These are phyloP conservation scores for Luperina nickerlii DNA, from an alignment of 2,888 invertebrate species.

Conservation along the genomic window DNA sequence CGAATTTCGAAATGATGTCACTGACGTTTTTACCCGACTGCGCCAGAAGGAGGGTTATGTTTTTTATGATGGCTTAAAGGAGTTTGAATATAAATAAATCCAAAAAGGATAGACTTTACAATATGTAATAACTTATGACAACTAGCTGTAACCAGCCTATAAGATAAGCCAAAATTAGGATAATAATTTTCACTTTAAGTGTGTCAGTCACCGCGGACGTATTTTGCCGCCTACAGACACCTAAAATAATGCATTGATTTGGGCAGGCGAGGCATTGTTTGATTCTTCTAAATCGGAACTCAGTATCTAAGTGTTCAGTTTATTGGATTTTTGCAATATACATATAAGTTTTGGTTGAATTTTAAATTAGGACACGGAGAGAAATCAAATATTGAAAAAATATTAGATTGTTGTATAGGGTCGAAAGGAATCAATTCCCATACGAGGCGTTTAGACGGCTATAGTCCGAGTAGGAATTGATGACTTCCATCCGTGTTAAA, in stretches of 20 bases:
- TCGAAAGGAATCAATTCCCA: too few relatives aligned
- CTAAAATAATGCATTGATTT: constrained; percentile 38
- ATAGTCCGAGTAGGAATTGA: too few relatives aligned
- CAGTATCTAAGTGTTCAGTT: not conserved
- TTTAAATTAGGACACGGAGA: not conserved
- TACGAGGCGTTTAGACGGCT: too few relatives aligned
- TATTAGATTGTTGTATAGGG: too few relatives aligned
- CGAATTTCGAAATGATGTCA: constrained; percentile 25
- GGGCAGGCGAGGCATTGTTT: constrained; percentile 36
- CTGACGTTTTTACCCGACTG: not conserved
- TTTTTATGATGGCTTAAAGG: constrained; percentile 11
- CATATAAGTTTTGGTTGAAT: not conserved
- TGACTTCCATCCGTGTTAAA: too few relatives aligned
- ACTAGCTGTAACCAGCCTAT: constrained; percentile 8
- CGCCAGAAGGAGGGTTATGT: too few relatives aligned
- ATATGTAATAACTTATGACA: constrained; percentile 34
- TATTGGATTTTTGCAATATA: not conserved
- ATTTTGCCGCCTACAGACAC: constrained; percentile 45
- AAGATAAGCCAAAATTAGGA: constrained; percentile 32
- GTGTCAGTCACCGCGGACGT: constrained; percentile 23
- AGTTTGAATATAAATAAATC: constrained; percentile 14
- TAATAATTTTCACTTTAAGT: constrained; percentile 42
- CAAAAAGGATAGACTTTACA: constrained; percentile 18
- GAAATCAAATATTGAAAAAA: not conserved
- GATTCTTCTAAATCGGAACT: constrained; percentile 12